Evolutionary conservation across 1,140 invertebrate genomes (phyloP), one percentile per base, ranked within the genome.

Genomic region (Anagrus nilaparvatae): DNA sequence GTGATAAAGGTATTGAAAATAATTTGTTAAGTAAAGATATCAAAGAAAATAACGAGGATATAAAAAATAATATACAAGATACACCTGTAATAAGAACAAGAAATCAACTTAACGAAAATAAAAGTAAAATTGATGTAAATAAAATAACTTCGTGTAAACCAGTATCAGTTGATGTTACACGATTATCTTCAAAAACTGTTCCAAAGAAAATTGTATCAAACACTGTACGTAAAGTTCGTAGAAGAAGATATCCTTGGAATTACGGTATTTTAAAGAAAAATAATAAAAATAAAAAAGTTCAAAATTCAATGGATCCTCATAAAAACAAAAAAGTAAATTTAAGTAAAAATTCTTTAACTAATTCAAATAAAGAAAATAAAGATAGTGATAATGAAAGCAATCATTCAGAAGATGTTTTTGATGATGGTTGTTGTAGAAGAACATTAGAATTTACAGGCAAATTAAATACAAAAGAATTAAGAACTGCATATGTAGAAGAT

Each of bases 371-470:
- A n/a, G n/a, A n/a, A n/a, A 12, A 16, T 33, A 40, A 40, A 46
- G 3, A 14, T 10, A 40, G 10, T 10, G 10, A 7, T 3, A 41
- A 1, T 9, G 12, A n/a, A 27, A 19, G 16, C 3, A 16, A 20
- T 10, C 8, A 35, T 20, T 4, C 7, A 35, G 19, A 20, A 16
- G 14, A 10, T 24, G 4, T 19, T 2, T 13, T 13, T 4, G 39
- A 36, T n/a, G 27, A 36, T n/a, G n/a, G n/a, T n/a, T n/a, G 40
- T 35, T 49, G 47, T 16, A 45, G 36, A 32, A 19, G 47, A 43
- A 45, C 31, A 13, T 25, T 41, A 34, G 19, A 14, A 3, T 49
- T 45, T 25, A 35, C 42, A 27, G 39, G 47, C 2, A 49, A 49
- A 39, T 32, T 42, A 16, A 28, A 20, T 35, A 32, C 27, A 20